Base-by-base conservation (phyloP, 2,888 invertebrate genomes). In the Campaea margaritaria region DNA sequence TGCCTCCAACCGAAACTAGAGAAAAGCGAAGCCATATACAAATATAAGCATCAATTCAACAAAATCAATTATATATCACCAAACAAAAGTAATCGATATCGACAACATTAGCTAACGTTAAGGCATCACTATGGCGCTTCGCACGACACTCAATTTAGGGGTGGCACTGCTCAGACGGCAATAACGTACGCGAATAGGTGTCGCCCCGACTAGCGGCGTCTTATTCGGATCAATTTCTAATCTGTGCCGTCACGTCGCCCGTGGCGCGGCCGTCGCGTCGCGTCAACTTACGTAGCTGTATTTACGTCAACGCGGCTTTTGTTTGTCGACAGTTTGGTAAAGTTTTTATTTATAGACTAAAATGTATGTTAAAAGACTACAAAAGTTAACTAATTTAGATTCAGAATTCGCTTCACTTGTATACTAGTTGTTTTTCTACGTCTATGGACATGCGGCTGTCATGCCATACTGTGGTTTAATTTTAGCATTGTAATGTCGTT, bases 181-280 rank as follows among this genome's bases (percentile, higher is more conserved):
- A 82, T 85, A 82, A 80, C 77, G 80, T 82, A 83, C 81, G 76
- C 78, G 78, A 82, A 79, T 83, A 82, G 80, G 82, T 83, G 85
- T 81, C 78, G 79, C 64, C 54, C 55, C 52, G 58, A 65, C 64
- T 66, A 73, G 75, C 78, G 79, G 75, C 78, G 80, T 79, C 79
- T 82, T 83, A 76, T 69, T 81, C 73, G 83, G 86, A 86, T 86
- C 86, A 86, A 85, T 86, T 60, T 81, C 78, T 85, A 85, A 86
- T 85, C 85, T 82, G 74, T 79, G 78, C 76, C 83, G 83, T 84
- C 83, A 83, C 78, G 79, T 75, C 72, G 68, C 65, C 66, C 64
- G 60, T 67, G 62, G 69, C 73, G 68, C 68, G 70, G 3, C 65
- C 72, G 73, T 76, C 76, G 72, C 72, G 73, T 76, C 76, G 72